Percentiles rank a stretch among this genome's conserved stretches.
Conservation (phyloP, 2,888 invertebrate species). For the Phlogophora meticulosa region DNA sequence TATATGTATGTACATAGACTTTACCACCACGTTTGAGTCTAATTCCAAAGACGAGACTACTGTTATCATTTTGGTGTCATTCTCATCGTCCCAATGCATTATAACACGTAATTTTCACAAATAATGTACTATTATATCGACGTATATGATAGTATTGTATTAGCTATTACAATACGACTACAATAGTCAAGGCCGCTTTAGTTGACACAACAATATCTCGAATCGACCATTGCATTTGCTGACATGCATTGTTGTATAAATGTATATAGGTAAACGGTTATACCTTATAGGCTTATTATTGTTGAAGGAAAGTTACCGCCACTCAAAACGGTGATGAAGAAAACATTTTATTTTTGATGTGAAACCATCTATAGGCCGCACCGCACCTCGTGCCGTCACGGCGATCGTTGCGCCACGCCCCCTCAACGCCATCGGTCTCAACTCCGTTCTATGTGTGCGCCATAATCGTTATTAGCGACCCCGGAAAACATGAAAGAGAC, state of each 20-base stretch:
- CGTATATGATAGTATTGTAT: conserved; percentile 20
- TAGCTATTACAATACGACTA: conserved; percentile 18
- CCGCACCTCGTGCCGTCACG: too few species aligned
- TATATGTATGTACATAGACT: not conserved
- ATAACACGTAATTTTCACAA: conserved; percentile 21
- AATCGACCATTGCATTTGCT: conserved; percentile 23
- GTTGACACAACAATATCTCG: conserved; percentile 20
- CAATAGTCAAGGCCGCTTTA: conserved; percentile 37
- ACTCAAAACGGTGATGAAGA: not conserved
- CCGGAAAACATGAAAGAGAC: too few species aligned
- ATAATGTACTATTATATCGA: conserved; percentile 37
- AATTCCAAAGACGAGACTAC: conserved; percentile 16
- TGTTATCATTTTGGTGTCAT: not conserved
- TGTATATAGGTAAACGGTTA: conserved; percentile 19
- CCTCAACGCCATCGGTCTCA: too few species aligned
- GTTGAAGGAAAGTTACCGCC: not conserved
- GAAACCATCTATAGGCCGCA: too few species aligned
- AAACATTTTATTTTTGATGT: not conserved
- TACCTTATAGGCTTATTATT: not conserved
- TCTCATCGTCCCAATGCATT: not conserved
- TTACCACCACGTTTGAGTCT: not conserved
- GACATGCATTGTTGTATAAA: conserved; percentile 6
- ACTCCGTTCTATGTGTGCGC: too few species aligned
- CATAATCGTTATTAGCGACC: too few species aligned
- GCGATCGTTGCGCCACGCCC: too few species aligned